Evolutionary conservation across 2,888 invertebrate species (phyloP), one percentile per base, ranked within the genome.

Genomic region (Anticlea derivata): DNA sequence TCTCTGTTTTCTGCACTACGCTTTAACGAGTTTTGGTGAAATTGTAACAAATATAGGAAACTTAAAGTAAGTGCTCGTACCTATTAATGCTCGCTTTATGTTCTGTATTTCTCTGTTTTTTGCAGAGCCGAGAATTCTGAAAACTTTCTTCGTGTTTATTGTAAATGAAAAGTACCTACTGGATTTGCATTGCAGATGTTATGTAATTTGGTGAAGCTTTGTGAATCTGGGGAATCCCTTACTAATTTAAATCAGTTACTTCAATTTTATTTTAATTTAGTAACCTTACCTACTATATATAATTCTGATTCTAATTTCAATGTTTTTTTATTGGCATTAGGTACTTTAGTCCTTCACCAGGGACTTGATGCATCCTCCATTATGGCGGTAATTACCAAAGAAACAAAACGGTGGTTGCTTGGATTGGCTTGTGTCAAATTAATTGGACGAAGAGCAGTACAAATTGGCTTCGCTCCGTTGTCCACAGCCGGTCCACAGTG

Each of bases 401-500:
- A 53, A 60, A 63, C 51, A 58, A 61, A 60, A 48, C 41, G 49
- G 55, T 48, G 47, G 58, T 51, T 53, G 50, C 40, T 55, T 37
- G 30, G 70, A 69, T 72, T 68, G 73, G 70, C 76, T 70, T 73
- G 75, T 70, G 65, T 74, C 71, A 69, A 68, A 76, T 78, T 83
- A 83, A 83, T 83, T 83, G 78, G 70, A 75, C 65, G 68, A 73
- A 75, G 74, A 70, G 65, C 68, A 68, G 65, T 68, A 72, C 73
- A 71, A 72, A 73, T 78, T 77, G 73, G 64, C 71, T 71, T 55
- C 63, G 70, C 60, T 68, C 68, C 67, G 63, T 45, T 44, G 48
- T 50, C 44, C 49, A 39, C 23, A 37, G 46, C 31, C 39, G 37
- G 49, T 68, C 68, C 68, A 74, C 75, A 75, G 75, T 80, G 71